Evolutionary conservation across 2,113 vertebrate species (phyloP).

Genomic region (Hippocampus comes): DNA sequence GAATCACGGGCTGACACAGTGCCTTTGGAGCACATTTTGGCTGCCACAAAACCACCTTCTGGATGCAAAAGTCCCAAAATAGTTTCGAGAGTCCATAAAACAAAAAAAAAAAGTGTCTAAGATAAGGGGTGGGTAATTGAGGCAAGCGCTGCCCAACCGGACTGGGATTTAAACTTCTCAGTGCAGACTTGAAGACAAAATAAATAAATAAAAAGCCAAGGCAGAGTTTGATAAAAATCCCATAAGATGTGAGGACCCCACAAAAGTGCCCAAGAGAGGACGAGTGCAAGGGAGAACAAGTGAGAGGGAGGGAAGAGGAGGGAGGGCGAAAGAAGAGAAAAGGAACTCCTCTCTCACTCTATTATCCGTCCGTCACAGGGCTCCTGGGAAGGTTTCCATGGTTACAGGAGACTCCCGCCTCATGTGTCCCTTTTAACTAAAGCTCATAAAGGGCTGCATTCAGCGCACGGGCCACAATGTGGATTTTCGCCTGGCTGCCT

Average conservation of each 20-base stretch:
- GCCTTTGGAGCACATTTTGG: constrained; percentile 73
- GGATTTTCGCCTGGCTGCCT: constrained; percentile 28
- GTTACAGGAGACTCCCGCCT: constrained; percentile 71
- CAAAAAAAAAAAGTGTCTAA: constrained; percentile 58
- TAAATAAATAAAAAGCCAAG: constrained; percentile 8
- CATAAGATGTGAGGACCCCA: constrained; percentile 54
- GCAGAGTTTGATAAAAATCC: constrained; percentile 43
- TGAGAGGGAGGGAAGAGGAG: constrained; percentile 49
- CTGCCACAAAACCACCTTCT: constrained; percentile 40
- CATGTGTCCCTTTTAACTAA: constrained; percentile 74
- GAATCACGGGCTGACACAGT: constrained; percentile 74
- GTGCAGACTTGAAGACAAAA: constrained; percentile 27
- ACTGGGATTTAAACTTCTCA: constrained; percentile 45
- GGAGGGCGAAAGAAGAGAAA: constrained; percentile 62
- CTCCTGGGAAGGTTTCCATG: constrained; percentile 71
- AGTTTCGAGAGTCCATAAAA: constrained; percentile 53
- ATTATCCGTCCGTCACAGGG: constrained; percentile 71
- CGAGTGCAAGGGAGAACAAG: constrained; percentile 63
- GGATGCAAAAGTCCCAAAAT: constrained; percentile 49
- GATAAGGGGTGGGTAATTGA: constrained; percentile 38
- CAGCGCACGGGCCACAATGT: constrained; percentile 66
- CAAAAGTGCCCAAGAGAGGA: constrained; percentile 56
- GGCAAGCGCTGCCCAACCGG: constrained; percentile 41
- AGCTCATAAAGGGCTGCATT: constrained; percentile 74
- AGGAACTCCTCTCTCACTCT: constrained; percentile 70